Evolutionary conservation across 2,797 vertebrate species (phyloP).

Genomic region (Pseudomugil tenellus): DNA sequence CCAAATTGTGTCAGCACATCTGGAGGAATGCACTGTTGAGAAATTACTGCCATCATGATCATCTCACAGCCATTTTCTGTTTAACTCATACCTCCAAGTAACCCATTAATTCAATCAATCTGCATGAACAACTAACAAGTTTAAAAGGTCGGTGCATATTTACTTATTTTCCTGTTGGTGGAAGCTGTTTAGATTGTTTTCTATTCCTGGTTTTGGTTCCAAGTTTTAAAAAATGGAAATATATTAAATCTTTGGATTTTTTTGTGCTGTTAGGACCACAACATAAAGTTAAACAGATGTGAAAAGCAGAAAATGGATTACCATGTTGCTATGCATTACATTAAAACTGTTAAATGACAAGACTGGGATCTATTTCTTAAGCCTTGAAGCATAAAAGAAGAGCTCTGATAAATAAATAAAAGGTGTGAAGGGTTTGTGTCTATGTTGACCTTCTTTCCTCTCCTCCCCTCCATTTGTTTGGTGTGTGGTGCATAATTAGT

Average conservation of each 20-base stretch:
- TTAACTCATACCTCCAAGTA: slow-evolving; percentile 45
- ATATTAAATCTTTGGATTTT: slow-evolving; percentile 3
- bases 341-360: background rate
- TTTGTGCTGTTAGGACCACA: background rate
- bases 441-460: slow-evolving; percentile 56
- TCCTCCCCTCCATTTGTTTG: slow-evolving; percentile 17
- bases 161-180: background rate
- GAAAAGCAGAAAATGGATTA: background rate
- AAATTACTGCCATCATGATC: slow-evolving; percentile 45
- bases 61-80: slow-evolving; percentile 36
- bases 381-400: background rate
- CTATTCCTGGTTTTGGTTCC: slow-evolving; percentile 22
- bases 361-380: background rate
- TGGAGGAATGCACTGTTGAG: slow-evolving; percentile 46
- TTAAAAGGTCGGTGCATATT: slow-evolving; percentile 19
- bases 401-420: slow-evolving; percentile 13
- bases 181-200: slow-evolving; percentile 17
- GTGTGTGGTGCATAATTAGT: background rate
- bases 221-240: slow-evolving; percentile 5
- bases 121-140: slow-evolving; percentile 63
- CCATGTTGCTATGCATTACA: background rate
- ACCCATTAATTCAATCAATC: slow-evolving; percentile 35
- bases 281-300: background rate
- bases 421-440: slow-evolving; percentile 57
- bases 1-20: slow-evolving; percentile 40